Evolutionary conservation across 2,113 vertebrate species (phyloP).

Genomic region (Myrmecophaga tridactyla): DNA sequence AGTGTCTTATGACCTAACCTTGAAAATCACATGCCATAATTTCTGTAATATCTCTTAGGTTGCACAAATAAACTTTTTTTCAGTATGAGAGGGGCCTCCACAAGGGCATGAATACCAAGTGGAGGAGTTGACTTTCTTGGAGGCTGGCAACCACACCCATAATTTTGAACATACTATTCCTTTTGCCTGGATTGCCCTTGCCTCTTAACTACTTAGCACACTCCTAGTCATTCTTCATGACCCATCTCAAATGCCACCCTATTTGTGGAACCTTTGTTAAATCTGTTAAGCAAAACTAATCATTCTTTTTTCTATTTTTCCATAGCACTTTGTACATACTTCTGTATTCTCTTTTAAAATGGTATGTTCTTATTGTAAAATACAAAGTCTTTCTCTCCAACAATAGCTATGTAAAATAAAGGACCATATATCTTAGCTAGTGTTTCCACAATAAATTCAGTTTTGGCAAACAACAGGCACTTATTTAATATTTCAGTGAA

Average conservation of each 20-base stretch:
- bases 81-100: too few species aligned
- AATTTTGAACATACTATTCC: neutral
- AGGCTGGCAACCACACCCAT: accelerated
- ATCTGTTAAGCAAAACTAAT: too few species aligned
- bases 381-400: too few species aligned
- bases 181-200: neutral
- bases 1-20: neutral
- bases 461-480: neutral
- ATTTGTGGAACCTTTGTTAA: too few species aligned
- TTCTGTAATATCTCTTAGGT: neutral
- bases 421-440: neutral
- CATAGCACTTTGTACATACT: too few species aligned
- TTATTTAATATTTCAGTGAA: neutral
- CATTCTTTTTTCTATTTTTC: too few species aligned
- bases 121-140: neutral
- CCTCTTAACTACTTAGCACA: neutral
- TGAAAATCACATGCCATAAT: neutral
- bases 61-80: neutral
- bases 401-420: too few species aligned
- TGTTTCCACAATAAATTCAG: neutral
- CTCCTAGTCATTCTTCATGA: too few species aligned
- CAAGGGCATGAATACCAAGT: neutral
- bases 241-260: too few species aligned
- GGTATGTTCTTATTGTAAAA: too few species aligned
- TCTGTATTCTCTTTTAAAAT: too few species aligned